Conservation (phyloP, 2,888 invertebrate species). For the Hydropsyche betteni region DNA sequence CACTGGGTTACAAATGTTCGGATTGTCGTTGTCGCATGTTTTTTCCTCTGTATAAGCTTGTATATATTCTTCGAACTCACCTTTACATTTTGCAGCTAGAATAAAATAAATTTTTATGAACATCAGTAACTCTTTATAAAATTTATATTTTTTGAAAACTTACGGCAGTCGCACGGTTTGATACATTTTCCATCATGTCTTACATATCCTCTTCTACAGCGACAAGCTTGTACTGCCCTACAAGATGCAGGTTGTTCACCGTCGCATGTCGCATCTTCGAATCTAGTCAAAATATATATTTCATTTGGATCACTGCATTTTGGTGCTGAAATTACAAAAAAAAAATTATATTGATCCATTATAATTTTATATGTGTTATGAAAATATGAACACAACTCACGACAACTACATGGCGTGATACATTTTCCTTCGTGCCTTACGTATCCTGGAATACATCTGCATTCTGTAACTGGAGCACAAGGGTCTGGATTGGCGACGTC, state of each 20-base stretch:
- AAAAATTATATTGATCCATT: neutral
- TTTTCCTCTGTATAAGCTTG: neutral
- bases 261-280: conserved; percentile 20
- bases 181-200: conserved; percentile 27
- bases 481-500: neutral
- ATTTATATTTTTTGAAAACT: neutral
- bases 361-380: neutral
- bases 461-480: conserved; percentile 14
- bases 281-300: neutral
- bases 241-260: neutral
- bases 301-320: conserved; percentile 22
- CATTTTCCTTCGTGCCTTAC: conserved; percentile 31
- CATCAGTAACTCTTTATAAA: neutral
- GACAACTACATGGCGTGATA: conserved; percentile 1
- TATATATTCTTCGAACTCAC: conserved; percentile 4
- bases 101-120: neutral
- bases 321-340: conserved; percentile 10
- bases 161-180: conserved; percentile 12
- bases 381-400: neutral
- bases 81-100: conserved; percentile 21
- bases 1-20: neutral
- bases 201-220: conserved; percentile 28
- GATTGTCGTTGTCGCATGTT: conserved; percentile 3
- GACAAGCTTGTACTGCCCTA: neutral
- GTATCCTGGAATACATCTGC: conserved; percentile 12